Conservation (phyloP, 1,140 invertebrate genomes). For the Drosophila sp. region DNA sequence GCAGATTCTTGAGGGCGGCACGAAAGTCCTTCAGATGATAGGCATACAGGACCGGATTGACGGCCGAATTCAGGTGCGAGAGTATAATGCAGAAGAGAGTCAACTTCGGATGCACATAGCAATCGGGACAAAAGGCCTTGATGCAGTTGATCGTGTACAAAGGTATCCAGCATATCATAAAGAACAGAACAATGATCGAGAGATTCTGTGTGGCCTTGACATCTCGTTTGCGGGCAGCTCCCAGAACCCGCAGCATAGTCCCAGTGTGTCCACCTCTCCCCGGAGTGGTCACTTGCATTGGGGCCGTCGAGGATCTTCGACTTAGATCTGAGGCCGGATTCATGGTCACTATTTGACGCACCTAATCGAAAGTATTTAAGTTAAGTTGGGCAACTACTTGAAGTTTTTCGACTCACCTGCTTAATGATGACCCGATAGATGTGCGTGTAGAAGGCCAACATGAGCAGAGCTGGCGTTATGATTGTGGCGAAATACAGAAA, state of each 20-base stretch:
- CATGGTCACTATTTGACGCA: slow-evolving; percentile 83
- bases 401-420: slow-evolving; percentile 86
- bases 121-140: slow-evolving; percentile 89
- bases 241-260: slow-evolving; percentile 89
- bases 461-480: slow-evolving; percentile 91
- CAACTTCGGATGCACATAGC: slow-evolving; percentile 87
- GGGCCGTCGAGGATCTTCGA: slow-evolving; percentile 71
- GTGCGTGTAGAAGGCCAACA: slow-evolving; percentile 93
- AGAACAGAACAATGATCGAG: slow-evolving; percentile 94
- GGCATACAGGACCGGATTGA: slow-evolving; percentile 94
- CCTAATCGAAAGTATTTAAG: slow-evolving; percentile 33
- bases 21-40: slow-evolving; percentile 95
- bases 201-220: slow-evolving; percentile 96
- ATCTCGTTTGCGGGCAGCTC: slow-evolving; percentile 92
- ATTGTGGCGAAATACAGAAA: slow-evolving; percentile 95
- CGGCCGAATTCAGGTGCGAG: slow-evolving; percentile 94
- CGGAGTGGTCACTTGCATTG: slow-evolving; percentile 60
- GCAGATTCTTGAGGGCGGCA: slow-evolving; percentile 88
- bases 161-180: slow-evolving; percentile 96
- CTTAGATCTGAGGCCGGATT: slow-evolving; percentile 78
- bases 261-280: slow-evolving; percentile 62
- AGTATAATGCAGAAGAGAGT: slow-evolving; percentile 93
- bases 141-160: slow-evolving; percentile 96
- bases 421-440: slow-evolving; percentile 94
- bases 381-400: no score